Evolutionary conservation across 2,113 vertebrate species (phyloP).

Genomic region (Oreochromis spilurus): DNA sequence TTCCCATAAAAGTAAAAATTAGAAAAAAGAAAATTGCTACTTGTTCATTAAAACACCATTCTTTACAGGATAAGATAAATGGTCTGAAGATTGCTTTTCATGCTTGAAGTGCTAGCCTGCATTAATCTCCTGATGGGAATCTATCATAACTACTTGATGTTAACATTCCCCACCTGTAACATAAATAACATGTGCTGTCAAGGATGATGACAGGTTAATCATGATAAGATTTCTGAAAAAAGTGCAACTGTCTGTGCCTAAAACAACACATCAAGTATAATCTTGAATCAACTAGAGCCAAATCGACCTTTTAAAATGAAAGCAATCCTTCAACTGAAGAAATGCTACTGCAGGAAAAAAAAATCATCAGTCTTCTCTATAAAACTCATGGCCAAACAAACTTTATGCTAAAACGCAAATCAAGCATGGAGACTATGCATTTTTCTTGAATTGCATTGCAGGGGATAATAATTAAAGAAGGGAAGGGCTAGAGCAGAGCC

Average conservation of each 20-base stretch:
- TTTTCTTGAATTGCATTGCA: neutral
- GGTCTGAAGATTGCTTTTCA: neutral
- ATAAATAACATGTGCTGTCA: neutral
- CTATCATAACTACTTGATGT: neutral
- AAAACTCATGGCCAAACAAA: neutral
- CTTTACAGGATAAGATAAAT: neutral
- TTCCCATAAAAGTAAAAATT: neutral
- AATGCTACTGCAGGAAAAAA: neutral
- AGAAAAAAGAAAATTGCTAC: neutral
- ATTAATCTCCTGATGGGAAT: neutral
- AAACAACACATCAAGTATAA: constrained; percentile 7
- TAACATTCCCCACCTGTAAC: neutral
- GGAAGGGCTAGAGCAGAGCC: neutral
- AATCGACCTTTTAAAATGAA: neutral
- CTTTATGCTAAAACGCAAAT: neutral
- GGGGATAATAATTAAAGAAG: neutral
- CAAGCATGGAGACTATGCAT: neutral
- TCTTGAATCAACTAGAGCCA: neutral
- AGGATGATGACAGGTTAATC: neutral
- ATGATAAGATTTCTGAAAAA: neutral
- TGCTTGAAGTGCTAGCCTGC: neutral
- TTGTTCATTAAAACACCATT: neutral
- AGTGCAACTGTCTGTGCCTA: neutral
- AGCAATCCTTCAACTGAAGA: neutral
- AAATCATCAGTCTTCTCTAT: neutral